These are phyloP conservation scores for Galagoides demidoff DNA, from an alignment of 2,797 vertebrate species.

Conservation along the genomic window DNA sequence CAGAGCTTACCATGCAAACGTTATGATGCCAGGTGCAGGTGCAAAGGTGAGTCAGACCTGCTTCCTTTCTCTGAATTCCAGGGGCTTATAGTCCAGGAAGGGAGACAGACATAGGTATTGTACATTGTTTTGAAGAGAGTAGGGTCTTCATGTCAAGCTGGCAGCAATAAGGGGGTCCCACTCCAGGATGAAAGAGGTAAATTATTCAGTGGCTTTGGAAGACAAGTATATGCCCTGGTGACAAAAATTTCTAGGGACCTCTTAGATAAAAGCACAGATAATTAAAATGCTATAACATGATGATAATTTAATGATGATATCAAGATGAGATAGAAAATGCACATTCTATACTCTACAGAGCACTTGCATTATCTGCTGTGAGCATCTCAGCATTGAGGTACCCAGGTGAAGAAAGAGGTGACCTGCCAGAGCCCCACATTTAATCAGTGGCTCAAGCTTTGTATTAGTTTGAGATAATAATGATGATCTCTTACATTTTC, in stretches of 20 bases:
- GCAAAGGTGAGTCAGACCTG: not conserved
- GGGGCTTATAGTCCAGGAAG: not conserved
- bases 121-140: not conserved
- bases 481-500: not conserved
- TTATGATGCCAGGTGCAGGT: not conserved
- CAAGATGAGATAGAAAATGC: not conserved
- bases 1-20: not conserved
- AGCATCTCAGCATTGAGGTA: not conserved
- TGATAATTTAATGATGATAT: not conserved
- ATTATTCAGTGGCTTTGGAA: not conserved
- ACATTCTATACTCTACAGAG: no score
- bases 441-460: not conserved
- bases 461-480: not conserved
- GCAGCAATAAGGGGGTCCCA: no score
- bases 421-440: not conserved
- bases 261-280: not conserved
- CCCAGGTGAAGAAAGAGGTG: not conserved
- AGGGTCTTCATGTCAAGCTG: no score
- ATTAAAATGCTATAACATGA: not conserved
- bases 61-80: not conserved
- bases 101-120: not conserved
- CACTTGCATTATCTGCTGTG: not conserved
- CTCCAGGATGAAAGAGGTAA: not conserved
- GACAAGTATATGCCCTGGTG: not conserved
- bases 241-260: not conserved